Conservation (phyloP, 2,113 vertebrate genomes). For the Cheilinus undulatus region DNA sequence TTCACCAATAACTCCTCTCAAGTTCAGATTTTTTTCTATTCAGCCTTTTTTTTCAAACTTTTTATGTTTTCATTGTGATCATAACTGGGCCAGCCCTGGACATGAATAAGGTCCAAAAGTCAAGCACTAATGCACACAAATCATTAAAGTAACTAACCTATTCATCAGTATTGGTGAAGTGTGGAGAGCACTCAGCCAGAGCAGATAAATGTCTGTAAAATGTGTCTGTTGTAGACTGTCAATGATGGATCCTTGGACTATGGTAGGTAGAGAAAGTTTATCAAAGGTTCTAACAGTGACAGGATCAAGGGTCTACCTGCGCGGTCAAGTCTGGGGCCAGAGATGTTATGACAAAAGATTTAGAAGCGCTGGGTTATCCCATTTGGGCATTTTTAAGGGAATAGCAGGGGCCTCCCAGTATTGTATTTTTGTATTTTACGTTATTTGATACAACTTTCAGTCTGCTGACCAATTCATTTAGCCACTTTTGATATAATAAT, state of each 20-base stretch:
- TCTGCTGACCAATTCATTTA: too few relatives aligned
- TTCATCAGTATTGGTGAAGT: neutral
- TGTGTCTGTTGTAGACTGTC: neutral
- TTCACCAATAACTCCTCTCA: neutral
- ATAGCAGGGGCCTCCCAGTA: too few relatives aligned
- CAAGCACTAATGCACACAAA: neutral
- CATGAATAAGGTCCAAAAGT: neutral
- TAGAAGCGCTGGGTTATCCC: too few relatives aligned
- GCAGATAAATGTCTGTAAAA: neutral
- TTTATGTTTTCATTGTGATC: neutral
- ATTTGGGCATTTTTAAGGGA: too few relatives aligned
- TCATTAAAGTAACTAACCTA: neutral
- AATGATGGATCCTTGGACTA: neutral
- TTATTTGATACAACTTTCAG: too few relatives aligned
- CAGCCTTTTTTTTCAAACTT: neutral
- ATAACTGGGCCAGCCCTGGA: neutral
- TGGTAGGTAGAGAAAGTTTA: neutral
- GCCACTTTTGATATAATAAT: too few relatives aligned
- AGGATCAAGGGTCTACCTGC: neutral
- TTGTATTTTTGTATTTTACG: too few relatives aligned
- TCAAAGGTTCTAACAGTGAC: neutral
- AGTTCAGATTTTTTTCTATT: neutral
- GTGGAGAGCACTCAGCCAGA: too few relatives aligned
- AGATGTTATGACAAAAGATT: neutral
- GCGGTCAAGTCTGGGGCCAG: neutral